Evolutionary conservation across 1,140 invertebrate species (phyloP), one percentile per base, ranked within the genome.

Genomic region (Belonocnema kinseyi): DNA sequence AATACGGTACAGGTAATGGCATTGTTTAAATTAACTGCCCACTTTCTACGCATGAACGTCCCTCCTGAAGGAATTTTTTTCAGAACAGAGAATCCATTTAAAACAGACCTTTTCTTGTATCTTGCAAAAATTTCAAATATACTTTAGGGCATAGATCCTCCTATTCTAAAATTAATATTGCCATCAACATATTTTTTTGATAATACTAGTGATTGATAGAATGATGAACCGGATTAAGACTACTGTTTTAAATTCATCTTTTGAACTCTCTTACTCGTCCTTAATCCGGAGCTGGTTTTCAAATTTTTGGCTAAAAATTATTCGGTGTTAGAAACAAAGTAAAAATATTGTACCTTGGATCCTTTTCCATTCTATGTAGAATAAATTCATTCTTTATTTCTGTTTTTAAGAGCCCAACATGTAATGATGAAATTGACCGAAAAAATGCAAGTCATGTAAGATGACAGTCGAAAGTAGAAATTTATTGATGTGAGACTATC

Each of bases 401-500:
- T 46, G 40, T 11, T 46, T 8, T 46, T 8, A 46, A 46, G 40
- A 3, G 8, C 16, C 12, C 3, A 66, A 40, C 14, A 16, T n/a
- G 16, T 6, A 40, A 66, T 17, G 16, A 66, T 16, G 16, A 40
- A 66, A 46, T 66, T 66, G 6, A 66, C 40, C 26, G 6, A 12
- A 26, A 33, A 66, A 66, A 33, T 66, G 19, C 12, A 21, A 58
- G 58, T 61, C 33, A 40, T 17, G 53, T 54, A 54, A 40, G 61
- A 16, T 16, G 61, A 66, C 14, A 40, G 16, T 8, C 61, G 61
- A 66, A 66, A 66, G 61, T 66, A 66, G 61, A 46, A 66, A n/a
- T 66, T 26, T 66, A 66, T 66, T 66, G 61, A 40, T 66, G 61
- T 66, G 61, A 66, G 33, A 66, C 61, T 66, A 66, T 66, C 26